These are phyloP conservation scores for Ctenosaura bakeri DNA, from an alignment of 2,797 vertebrate species.

Conservation along the genomic window DNA sequence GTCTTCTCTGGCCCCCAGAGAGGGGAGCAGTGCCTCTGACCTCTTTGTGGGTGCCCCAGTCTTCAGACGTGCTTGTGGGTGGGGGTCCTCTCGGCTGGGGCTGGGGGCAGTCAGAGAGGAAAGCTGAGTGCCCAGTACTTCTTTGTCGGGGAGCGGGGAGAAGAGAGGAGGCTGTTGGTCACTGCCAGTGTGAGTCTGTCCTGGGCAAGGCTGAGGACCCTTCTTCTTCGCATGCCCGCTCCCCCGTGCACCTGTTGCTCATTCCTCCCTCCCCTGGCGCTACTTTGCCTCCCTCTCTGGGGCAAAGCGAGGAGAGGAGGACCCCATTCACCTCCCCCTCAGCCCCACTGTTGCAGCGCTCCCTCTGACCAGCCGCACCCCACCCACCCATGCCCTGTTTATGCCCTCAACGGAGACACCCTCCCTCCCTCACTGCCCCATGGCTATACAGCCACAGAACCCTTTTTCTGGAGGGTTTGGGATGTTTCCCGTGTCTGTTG, in stretches of 20 bases:
- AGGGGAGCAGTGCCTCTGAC: too few species aligned
- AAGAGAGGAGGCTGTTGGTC: conserved; percentile 9
- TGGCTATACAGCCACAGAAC: too few species aligned
- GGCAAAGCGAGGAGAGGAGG: background rate
- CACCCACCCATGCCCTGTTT: too few species aligned
- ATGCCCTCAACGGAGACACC: background rate
- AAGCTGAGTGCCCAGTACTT: background rate
- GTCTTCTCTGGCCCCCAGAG: too few species aligned
- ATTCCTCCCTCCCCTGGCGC: too few species aligned
- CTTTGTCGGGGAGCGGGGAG: background rate
- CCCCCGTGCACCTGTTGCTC: too few species aligned
- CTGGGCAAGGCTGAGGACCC: background rate
- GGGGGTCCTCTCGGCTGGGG: background rate
- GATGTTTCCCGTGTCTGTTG: background rate
- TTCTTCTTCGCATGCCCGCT: background rate
- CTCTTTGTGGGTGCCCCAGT: background rate
- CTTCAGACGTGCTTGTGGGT: background rate
- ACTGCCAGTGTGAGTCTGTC: background rate
- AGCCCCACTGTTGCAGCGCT: background rate
- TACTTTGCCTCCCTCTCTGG: background rate
- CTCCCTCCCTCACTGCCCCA: background rate
- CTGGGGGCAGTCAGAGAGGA: background rate
- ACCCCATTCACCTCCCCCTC: background rate
- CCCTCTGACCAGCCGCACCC: background rate
- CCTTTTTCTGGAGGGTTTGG: too few species aligned